Conservation (phyloP, 2,113 vertebrate species). For the Conger conger region DNA sequence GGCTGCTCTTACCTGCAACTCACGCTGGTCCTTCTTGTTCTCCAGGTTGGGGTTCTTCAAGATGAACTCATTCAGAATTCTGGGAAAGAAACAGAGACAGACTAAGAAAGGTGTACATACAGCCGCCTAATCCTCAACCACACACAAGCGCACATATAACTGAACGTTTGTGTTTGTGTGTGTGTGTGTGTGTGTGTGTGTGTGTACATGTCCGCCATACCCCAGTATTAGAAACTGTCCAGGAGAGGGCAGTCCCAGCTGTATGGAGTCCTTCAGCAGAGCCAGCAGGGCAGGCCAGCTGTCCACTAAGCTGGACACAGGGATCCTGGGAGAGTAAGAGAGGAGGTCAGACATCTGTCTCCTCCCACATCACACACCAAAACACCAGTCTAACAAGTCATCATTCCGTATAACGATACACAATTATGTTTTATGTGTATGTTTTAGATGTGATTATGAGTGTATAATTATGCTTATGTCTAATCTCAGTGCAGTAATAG, state of each 20-base stretch:
- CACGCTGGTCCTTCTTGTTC: slow-evolving; percentile 97
- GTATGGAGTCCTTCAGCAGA: slow-evolving; percentile 92
- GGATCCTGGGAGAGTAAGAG: slow-evolving; percentile 73
- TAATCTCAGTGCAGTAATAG: no score
- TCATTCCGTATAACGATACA: no score
- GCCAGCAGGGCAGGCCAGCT: slow-evolving; percentile 91
- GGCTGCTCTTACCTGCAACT: slow-evolving; percentile 83
- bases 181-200: background rate
- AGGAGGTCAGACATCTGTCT: background rate
- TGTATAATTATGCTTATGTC: no score
- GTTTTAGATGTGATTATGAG: no score
- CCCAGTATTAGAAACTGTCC: slow-evolving; percentile 96
- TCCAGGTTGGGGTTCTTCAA: slow-evolving; percentile 97
- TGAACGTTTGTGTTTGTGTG: background rate
- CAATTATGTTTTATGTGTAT: no score
- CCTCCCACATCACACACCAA: background rate
- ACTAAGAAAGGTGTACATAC: background rate
- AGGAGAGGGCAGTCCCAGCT: slow-evolving; percentile 88
- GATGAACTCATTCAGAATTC: slow-evolving; percentile 96
- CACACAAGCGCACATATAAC: background rate
- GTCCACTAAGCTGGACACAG: slow-evolving; percentile 91
- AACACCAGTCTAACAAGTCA: background rate
- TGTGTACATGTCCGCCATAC: slow-evolving; percentile 63
- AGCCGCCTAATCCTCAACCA: background rate
- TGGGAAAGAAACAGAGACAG: slow-evolving; percentile 49